Evolutionary conservation across 1,140 invertebrate species (phyloP).

Genomic region (Drosophila arawakana): DNA sequence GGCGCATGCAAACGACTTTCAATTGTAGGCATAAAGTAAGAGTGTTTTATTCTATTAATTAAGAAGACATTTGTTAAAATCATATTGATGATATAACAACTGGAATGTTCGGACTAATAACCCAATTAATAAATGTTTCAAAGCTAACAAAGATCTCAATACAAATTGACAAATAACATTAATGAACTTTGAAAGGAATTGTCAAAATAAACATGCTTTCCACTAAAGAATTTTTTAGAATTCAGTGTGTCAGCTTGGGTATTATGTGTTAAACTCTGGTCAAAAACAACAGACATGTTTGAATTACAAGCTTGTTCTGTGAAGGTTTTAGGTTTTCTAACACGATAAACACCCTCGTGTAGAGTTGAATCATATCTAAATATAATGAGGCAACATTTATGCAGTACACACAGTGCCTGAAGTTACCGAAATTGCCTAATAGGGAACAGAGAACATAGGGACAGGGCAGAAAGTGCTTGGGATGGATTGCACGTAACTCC

Average conservation of each 20-base stretch:
- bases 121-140: conserved; percentile 15
- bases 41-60: conserved; percentile 73
- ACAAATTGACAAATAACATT: conserved; percentile 26
- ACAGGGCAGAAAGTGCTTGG: conserved; percentile 36
- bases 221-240: background rate
- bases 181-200: conserved; percentile 17
- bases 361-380: conserved; percentile 41
- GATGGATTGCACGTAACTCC: conserved; percentile 70
- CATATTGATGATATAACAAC: conserved; percentile 47
- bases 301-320: conserved; percentile 13
- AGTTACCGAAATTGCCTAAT: conserved; percentile 25
- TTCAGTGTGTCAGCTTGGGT: background rate
- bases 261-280: background rate
- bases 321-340: background rate
- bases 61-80: conserved; percentile 54
- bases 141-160: conserved; percentile 11
- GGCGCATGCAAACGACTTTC: conserved; percentile 69
- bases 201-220: conserved; percentile 27
- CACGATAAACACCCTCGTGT: conserved; percentile 7
- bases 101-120: conserved; percentile 24
- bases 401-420: conserved; percentile 57
- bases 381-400: conserved; percentile 76
- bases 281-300: background rate
- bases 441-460: background rate
- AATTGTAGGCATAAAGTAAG: conserved; percentile 68